A percentile compares a stretch with the other conserved stretches of the same genome.
These are phyloP conservation scores for Blera fallax DNA, from an alignment of 2,888 invertebrate genomes.

Conservation along the genomic window DNA sequence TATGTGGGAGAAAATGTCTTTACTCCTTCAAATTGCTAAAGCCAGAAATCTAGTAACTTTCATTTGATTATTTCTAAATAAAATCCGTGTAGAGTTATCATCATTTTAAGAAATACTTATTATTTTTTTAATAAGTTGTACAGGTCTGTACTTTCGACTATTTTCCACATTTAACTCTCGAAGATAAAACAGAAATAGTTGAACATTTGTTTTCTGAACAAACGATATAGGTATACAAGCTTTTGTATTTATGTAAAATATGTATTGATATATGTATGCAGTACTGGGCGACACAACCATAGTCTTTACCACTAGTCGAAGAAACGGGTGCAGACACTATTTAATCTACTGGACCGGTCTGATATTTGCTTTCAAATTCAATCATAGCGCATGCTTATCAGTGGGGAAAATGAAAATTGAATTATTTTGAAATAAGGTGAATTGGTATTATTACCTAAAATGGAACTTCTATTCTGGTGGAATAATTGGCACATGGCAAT, in stretches of 20 bases:
- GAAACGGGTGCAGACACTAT: constrained; percentile 60
- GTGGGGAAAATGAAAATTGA: constrained; percentile 59
- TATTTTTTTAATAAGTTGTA: neutral
- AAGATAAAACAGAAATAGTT: constrained; percentile 39
- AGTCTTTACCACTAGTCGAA: constrained; percentile 52
- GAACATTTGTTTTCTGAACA: constrained; percentile 51
- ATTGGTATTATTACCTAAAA: constrained; percentile 56
- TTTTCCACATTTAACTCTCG: neutral
- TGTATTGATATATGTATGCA: constrained; percentile 18
- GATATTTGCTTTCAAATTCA: constrained; percentile 63
- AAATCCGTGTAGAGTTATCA: neutral
- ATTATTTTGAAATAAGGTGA: constrained; percentile 69
- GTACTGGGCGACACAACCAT: constrained; percentile 8
- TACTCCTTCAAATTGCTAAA: neutral
- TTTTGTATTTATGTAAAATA: constrained; percentile 30
- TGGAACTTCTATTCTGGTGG: constrained; percentile 63
- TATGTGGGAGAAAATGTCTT: neutral
- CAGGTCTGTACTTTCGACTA: neutral
- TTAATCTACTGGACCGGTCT: constrained; percentile 59
- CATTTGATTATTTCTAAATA: neutral
- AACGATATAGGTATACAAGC: constrained; percentile 1
- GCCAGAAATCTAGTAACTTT: neutral
- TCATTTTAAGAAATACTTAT: neutral
- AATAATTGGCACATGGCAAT: constrained; percentile 73
- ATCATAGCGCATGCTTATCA: constrained; percentile 63